Conservation (phyloP, 2,888 invertebrate species). For the Augiades crinisus region DNA sequence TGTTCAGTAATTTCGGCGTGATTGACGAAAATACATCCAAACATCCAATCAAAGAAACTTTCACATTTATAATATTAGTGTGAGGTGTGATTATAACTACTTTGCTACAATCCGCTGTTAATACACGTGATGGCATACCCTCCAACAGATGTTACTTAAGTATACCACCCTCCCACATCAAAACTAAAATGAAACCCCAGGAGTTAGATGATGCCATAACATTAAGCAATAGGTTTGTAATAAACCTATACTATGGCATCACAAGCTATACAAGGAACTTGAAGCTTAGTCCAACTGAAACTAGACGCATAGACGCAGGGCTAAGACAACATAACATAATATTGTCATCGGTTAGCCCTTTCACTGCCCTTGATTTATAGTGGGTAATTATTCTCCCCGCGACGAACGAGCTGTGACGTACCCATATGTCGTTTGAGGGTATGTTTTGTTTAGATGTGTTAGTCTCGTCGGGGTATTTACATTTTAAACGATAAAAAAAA, state of each 20-base stretch:
- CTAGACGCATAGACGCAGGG: slow-evolving; percentile 35
- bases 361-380: slow-evolving; percentile 71
- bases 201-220: not conserved
- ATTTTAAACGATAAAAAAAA: not conserved
- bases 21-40: too few species aligned
- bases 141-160: too few species aligned
- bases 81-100: too few species aligned
- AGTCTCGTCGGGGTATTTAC: not conserved
- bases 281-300: not conserved
- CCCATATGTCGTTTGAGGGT: not conserved
- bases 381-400: slow-evolving; percentile 50
- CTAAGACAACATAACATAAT: slow-evolving; percentile 53
- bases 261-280: not conserved
- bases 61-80: too few species aligned
- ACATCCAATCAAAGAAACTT: too few species aligned
- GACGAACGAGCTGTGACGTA: slow-evolving; percentile 31
- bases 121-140: too few species aligned
- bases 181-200: slow-evolving; percentile 1
- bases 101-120: too few species aligned
- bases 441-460: slow-evolving; percentile 30
- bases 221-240: not conserved
- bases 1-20: too few species aligned
- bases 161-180: too few species aligned
- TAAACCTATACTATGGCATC: not conserved
- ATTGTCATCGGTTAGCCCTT: slow-evolving; percentile 64